phyloP scores from a whole-genome alignment of 2,113 vertebrate species.

The Scomber japonicus region DNA sequence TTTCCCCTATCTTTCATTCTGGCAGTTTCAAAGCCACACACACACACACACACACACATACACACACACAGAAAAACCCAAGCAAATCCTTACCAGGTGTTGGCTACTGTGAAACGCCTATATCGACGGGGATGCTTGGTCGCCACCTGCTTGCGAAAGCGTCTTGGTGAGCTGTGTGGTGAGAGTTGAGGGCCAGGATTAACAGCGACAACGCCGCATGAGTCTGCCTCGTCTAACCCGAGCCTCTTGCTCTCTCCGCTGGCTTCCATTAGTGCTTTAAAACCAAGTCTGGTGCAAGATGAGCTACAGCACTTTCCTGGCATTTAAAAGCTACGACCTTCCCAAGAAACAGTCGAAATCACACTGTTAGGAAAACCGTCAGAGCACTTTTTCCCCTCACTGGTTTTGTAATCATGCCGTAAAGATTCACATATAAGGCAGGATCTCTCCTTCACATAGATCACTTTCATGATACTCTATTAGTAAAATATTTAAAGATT shows the following conservation, averaged over 20 bases:
- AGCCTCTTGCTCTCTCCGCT: constrained; percentile 75
- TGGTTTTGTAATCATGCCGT: not conserved
- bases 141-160: constrained; percentile 91
- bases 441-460: not conserved
- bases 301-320: not conserved
- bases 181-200: constrained; percentile 85
- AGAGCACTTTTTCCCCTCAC: not conserved
- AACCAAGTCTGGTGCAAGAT: not conserved
- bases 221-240: constrained; percentile 69
- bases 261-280: constrained; percentile 67
- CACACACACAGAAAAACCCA: not conserved
- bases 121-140: constrained; percentile 91
- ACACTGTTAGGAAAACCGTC: not conserved
- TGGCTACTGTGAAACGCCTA: constrained; percentile 92
- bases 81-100: constrained; percentile 88
- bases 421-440: not conserved
- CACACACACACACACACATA: not conserved
- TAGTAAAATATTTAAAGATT: not conserved
- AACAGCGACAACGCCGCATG: constrained; percentile 84
- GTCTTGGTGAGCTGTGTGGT: constrained; percentile 87
- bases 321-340: not conserved
- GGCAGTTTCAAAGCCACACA: not conserved
- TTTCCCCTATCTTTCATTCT: not conserved
- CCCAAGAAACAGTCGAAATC: not conserved
- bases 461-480: not conserved